These are phyloP conservation scores for Caenorhabditis zanzibari DNA, from an alignment of 2,888 invertebrate genomes.

Conservation along the genomic window DNA sequence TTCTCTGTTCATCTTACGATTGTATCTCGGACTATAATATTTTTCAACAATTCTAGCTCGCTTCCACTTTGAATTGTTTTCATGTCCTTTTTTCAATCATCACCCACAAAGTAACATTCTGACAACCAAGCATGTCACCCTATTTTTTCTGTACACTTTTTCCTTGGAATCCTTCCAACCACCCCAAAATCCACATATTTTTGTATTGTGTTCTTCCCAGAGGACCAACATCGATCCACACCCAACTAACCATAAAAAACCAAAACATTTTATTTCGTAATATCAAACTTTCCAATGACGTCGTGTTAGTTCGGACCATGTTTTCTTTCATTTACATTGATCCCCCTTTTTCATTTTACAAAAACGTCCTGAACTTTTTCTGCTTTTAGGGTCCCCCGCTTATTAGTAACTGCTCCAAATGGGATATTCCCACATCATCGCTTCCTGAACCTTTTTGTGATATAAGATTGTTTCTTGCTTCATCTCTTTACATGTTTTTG, in stretches of 20 bases:
- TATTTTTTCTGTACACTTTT: constrained; percentile 18
- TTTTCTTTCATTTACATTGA: background rate
- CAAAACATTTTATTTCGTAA: background rate
- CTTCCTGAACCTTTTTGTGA: constrained; percentile 25
- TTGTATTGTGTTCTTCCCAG: constrained; percentile 6
- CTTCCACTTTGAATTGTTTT: no score
- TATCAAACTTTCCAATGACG: constrained; percentile 3
- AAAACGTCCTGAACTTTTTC: background rate
- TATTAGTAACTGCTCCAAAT: background rate
- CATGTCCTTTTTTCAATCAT: background rate
- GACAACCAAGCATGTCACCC: background rate
- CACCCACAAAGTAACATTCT: background rate
- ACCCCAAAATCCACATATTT: background rate
- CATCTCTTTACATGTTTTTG: background rate
- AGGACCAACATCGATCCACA: background rate
- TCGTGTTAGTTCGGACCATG: constrained; percentile 15
- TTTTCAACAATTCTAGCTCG: no score
- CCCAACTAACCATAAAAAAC: background rate
- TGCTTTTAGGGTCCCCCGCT: constrained; percentile 11
- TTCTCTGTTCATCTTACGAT: no score
- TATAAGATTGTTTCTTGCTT: constrained; percentile 9
- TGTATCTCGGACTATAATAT: no score
- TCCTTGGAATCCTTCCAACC: background rate
- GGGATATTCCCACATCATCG: background rate
- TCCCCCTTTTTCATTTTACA: background rate